Evolutionary conservation across 2,797 vertebrate species (phyloP), one percentile per base, ranked within the genome.

Genomic region (Gymnodraco acuticeps): DNA sequence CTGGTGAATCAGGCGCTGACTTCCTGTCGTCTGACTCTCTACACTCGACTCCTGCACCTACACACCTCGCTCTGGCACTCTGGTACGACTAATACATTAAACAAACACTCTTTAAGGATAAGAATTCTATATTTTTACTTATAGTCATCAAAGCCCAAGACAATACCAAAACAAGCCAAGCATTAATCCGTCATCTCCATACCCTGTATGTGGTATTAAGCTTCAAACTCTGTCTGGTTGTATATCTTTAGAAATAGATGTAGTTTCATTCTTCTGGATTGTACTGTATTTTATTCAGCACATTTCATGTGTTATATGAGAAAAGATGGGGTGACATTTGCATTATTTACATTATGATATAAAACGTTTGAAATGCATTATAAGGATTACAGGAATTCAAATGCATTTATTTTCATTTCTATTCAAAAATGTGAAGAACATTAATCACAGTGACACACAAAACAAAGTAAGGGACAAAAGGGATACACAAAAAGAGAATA

Each of bases 1-100:
- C 88, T 95, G 81, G 90, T 96, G 45, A 96, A 96, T 86, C 84
- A 86, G 82, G 95, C 94, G 5, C 80, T 96, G 60, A 87, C 78
- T 55, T 89, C 89, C 68, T 95, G 94, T 43, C 13, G 88, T 65
- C 84, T 95, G 19, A 78, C 92, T 3, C 88, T 96, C 65, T 96
- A 94, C 17, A 64, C 87, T 41, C 91, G 92, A 53, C 91, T 96
- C 11, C 87, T 96, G 75, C 89, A 91, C 48, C 86, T 56, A 7
- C 94, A 95, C 73, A 62, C 91, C 10, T 84, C 81, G 1, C 80
- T 79, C 27, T 96, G 96, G 96, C 84, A 47, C 65, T 96, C 96
- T 48, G 93, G 93, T 94, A 90, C 1, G 51, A 76, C 27, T 15
- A 12, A 60, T 6, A 62, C 1, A 52, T 15, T 9, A 20, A 52